Percentiles rank a stretch among this genome's conserved stretches.
Conservation (phyloP, 2,113 vertebrate genomes). For the Alligator sinensis region DNA sequence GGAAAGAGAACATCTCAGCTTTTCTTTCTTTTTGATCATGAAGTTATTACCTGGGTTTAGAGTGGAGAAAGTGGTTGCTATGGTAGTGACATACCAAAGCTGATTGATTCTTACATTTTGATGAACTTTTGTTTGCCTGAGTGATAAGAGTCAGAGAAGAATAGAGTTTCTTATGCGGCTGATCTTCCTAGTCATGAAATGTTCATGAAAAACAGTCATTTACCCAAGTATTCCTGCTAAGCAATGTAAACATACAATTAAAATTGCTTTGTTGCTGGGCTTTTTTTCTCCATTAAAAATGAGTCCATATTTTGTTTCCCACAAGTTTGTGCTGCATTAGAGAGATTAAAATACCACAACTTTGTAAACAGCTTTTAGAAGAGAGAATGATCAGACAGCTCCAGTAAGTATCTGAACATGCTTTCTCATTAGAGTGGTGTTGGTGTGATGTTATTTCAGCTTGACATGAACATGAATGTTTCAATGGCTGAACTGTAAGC, state of each 20-base stretch:
- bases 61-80: background rate
- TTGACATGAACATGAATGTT: constrained; percentile 58
- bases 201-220: background rate
- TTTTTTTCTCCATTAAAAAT: background rate
- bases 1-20: background rate
- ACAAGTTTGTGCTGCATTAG: constrained; percentile 25
- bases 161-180: background rate
- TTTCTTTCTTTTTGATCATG: background rate
- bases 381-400: constrained; percentile 35
- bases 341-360: constrained; percentile 11
- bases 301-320: constrained; percentile 36
- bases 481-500: constrained; percentile 50
- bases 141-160: background rate
- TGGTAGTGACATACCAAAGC: background rate
- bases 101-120: background rate
- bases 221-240: background rate
- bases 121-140: background rate
- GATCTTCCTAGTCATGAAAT: background rate
- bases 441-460: constrained; percentile 36
- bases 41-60: background rate
- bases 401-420: constrained; percentile 33
- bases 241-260: background rate
- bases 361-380: constrained; percentile 30
- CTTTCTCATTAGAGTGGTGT: background rate
- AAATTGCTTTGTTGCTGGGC: background rate